These are phyloP conservation scores for Parnassius orleans DNA, from an alignment of 2,888 invertebrate species.

Conservation along the genomic window DNA sequence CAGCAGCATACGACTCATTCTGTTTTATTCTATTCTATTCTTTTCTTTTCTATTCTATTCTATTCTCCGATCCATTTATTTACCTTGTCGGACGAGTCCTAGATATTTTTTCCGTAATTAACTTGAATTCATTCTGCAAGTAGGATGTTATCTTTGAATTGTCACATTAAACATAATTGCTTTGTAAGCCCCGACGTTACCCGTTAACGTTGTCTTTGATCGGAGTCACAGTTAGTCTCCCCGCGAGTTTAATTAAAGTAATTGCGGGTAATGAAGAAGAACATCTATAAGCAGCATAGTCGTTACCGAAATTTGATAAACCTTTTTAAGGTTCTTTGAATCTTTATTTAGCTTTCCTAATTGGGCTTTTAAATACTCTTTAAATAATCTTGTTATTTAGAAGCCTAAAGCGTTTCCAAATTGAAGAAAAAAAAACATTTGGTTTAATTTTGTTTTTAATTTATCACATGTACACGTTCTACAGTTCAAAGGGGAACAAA, in stretches of 20 bases:
- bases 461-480: too few species aligned
- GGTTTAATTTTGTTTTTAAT: too few species aligned
- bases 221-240: not conserved
- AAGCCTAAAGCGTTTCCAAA: too few species aligned
- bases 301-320: constrained; percentile 15
- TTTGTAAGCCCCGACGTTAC: constrained; percentile 2
- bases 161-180: constrained; percentile 2
- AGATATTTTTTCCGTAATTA: not conserved
- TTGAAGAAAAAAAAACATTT: too few species aligned
- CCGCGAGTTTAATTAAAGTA: constrained; percentile 15
- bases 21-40: too few species aligned
- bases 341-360: not conserved
- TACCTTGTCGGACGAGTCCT: too few species aligned
- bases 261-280: constrained; percentile 11
- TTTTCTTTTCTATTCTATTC: too few species aligned
- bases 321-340: constrained; percentile 1
- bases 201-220: constrained; percentile 12
- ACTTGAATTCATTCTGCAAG: not conserved
- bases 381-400: too few species aligned
- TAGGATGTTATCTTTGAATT: not conserved
- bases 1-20: too few species aligned
- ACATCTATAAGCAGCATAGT: constrained; percentile 6
- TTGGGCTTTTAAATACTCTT: not conserved
- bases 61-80: too few species aligned
- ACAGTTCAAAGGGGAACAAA: too few species aligned